Percentiles rank a stretch among this genome's conserved stretches.
Evolutionary conservation across 1,140 invertebrate genomes (phyloP).

Genomic region (Homarus americanus): DNA sequence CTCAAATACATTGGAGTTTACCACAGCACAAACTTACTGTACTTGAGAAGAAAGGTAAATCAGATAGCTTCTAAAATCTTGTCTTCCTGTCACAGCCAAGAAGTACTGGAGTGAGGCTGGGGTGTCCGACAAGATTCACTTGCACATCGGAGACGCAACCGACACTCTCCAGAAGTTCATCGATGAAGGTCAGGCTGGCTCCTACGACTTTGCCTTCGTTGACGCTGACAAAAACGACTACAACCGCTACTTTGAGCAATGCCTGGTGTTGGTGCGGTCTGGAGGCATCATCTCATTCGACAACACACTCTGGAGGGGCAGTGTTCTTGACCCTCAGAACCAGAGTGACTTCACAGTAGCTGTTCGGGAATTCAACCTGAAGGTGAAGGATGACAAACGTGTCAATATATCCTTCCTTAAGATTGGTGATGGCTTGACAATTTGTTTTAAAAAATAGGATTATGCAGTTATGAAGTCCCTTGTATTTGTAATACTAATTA

Average conservation of each 20-base stretch:
- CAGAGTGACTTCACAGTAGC: slow-evolving; percentile 66
- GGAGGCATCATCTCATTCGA: slow-evolving; percentile 80
- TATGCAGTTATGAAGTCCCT: too few species aligned
- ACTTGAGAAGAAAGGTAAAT: too few species aligned
- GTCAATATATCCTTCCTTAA: slow-evolving; percentile 76
- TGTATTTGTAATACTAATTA: too few species aligned
- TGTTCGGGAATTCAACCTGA: slow-evolving; percentile 75
- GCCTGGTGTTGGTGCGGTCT: slow-evolving; percentile 77
- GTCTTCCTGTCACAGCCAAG: slow-evolving; percentile 63
- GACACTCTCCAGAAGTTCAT: slow-evolving; percentile 78
- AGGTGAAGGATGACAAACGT: slow-evolving; percentile 74
- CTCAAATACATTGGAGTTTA: too few species aligned
- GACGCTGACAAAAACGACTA: slow-evolving; percentile 80
- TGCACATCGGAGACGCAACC: slow-evolving; percentile 76
- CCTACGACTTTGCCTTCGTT: slow-evolving; percentile 80
- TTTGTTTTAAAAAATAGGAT: slow-evolving; percentile 75
- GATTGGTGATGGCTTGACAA: slow-evolving; percentile 76
- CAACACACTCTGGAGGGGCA: slow-evolving; percentile 77
- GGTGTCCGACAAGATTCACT: slow-evolving; percentile 77
- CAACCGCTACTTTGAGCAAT: slow-evolving; percentile 78
- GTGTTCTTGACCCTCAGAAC: slow-evolving; percentile 52
- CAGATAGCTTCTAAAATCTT: too few species aligned
- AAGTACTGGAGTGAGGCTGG: slow-evolving; percentile 77
- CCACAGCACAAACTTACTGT: too few species aligned
- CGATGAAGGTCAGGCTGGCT: slow-evolving; percentile 77